Conservation (phyloP, 2,113 vertebrate species). For the Redunca redunca region DNA sequence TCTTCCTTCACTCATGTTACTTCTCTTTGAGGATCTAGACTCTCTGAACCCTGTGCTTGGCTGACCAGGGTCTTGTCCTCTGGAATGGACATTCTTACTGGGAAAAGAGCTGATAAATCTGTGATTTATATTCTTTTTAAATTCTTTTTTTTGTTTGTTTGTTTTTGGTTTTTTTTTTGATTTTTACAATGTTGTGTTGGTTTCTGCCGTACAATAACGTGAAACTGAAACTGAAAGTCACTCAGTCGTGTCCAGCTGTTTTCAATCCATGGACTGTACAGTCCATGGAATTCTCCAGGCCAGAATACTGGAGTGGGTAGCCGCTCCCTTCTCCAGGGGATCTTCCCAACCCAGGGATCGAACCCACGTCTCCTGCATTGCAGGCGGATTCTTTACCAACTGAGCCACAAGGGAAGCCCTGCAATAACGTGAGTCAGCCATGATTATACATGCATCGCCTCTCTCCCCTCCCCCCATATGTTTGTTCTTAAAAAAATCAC, state of each 20-base stretch:
- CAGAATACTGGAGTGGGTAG: not conserved
- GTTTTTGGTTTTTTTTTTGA: too few species aligned
- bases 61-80: not conserved
- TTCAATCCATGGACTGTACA: not conserved
- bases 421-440: not conserved
- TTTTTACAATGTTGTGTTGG: not conserved
- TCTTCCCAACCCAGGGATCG: not conserved
- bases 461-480: not conserved
- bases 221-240: not conserved
- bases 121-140: not conserved
- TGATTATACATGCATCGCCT: not conserved
- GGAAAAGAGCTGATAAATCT: not conserved
- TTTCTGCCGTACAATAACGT: not conserved
- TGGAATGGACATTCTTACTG: not conserved
- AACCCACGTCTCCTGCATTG: not conserved
- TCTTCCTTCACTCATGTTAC: not conserved
- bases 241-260: not conserved
- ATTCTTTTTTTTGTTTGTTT: not conserved
- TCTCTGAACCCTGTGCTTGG: not conserved
- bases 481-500: not conserved
- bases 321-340: not conserved
- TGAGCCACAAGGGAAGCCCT: not conserved
- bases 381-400: not conserved
- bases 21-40: not conserved
- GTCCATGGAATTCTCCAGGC: not conserved